A percentile compares a stretch with the other conserved stretches of the same genome.
Conservation (phyloP, 2,888 invertebrate genomes). For the Allophyes oxyacanthae region DNA sequence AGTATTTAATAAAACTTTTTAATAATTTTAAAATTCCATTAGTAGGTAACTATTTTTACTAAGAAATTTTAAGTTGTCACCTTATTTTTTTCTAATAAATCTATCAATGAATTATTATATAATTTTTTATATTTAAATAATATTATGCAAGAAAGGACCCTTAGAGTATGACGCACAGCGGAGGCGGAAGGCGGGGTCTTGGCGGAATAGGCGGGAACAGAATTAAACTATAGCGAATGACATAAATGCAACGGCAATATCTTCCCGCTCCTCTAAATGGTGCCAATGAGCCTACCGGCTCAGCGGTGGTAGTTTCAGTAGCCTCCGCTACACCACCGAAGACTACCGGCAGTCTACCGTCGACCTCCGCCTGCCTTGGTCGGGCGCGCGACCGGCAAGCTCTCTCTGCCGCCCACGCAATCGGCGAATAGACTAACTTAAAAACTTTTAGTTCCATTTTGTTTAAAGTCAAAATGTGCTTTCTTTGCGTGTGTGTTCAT, state of each 20-base stretch:
- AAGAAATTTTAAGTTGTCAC: too few relatives aligned
- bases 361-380: not conserved
- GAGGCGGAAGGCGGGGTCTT: conserved; percentile 3
- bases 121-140: too few relatives aligned
- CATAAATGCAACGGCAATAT: conserved; percentile 15
- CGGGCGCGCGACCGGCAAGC: not conserved
- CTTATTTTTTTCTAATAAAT: too few relatives aligned
- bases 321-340: not conserved
- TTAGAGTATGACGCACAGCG: too few relatives aligned
- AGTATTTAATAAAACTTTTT: too few relatives aligned
- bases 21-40: too few relatives aligned
- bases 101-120: too few relatives aligned
- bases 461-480: too few relatives aligned
- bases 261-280: not conserved
- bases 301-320: not conserved
- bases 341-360: not conserved
- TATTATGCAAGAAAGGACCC: not conserved
- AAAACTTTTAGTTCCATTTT: too few relatives aligned
- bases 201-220: conserved; percentile 3
- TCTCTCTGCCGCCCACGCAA: not conserved
- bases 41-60: too few relatives aligned
- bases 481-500: too few relatives aligned
- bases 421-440: not conserved
- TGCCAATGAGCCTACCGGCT: not conserved
- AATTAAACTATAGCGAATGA: not conserved